Evolutionary conservation across 2,113 vertebrate species (phyloP).

Genomic region (Dicentrarchus labrax): DNA sequence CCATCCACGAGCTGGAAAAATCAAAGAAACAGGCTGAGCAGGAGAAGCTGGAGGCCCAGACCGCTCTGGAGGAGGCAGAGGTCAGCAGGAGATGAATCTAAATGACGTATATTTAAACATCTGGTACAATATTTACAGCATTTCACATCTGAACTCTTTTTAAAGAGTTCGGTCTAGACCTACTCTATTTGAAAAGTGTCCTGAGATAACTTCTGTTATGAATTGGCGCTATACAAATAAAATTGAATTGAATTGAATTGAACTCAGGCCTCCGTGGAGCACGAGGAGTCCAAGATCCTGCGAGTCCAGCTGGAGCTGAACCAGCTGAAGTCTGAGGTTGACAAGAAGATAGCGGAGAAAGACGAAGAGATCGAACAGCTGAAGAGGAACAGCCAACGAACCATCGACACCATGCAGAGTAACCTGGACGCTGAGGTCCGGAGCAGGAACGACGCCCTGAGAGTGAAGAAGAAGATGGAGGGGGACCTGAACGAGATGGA

Average conservation of each 20-base stretch:
- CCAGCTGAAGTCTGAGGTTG: constrained; percentile 62
- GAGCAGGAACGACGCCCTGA: constrained; percentile 67
- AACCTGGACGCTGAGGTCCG: constrained; percentile 62
- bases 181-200: no score
- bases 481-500: constrained; percentile 35
- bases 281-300: constrained; percentile 60
- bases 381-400: constrained; percentile 73
- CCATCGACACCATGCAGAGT: constrained; percentile 85
- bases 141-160: neutral
- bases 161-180: no score
- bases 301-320: constrained; percentile 70
- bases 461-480: constrained; percentile 85
- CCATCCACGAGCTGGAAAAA: constrained; percentile 77
- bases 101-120: neutral
- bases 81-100: constrained; percentile 45
- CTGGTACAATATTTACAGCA: neutral
- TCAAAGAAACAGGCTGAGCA: constrained; percentile 75
- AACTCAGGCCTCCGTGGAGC: constrained; percentile 65
- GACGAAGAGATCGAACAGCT: constrained; percentile 77
- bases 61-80: constrained; percentile 80
- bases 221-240: no score
- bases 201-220: no score
- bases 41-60: constrained; percentile 74
- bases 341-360: constrained; percentile 71
- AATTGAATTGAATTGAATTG: no score